A percentile compares a stretch with the other conserved stretches of the same genome.
phyloP scores from a whole-genome alignment of 1,140 invertebrate species.

The Eufriesea mexicana region DNA sequence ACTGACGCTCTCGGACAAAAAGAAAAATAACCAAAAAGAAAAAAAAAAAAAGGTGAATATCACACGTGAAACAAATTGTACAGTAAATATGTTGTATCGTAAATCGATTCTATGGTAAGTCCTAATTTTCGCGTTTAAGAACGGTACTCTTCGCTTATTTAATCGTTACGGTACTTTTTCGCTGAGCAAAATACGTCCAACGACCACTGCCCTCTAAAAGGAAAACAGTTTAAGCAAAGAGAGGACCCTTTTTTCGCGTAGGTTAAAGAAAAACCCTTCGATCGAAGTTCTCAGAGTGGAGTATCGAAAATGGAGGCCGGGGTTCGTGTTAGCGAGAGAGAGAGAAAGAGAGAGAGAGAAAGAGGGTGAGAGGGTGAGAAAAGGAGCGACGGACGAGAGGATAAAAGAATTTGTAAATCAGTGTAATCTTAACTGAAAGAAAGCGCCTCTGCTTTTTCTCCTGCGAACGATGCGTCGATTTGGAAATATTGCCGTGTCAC shows the following conservation, averaged over 20 bases:
- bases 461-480: slow-evolving; percentile 52
- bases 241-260: slow-evolving; percentile 25
- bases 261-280: background rate
- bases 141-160: slow-evolving; percentile 40
- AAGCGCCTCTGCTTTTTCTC: slow-evolving; percentile 52
- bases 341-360: too few relatives aligned
- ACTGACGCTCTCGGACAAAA: slow-evolving; percentile 39
- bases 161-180: slow-evolving; percentile 43
- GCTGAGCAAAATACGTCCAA: slow-evolving; percentile 62
- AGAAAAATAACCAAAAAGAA: background rate
- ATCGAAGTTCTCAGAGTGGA: background rate
- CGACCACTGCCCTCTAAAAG: slow-evolving; percentile 58
- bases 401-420: slow-evolving; percentile 33
- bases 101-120: slow-evolving; percentile 26
- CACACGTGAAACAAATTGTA: background rate
- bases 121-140: slow-evolving; percentile 38
- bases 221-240: slow-evolving; percentile 27
- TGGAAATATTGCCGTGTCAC: slow-evolving; percentile 75
- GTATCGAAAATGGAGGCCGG: background rate
- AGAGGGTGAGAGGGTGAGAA: background rate
- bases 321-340: background rate
- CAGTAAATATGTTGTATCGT: slow-evolving; percentile 27
- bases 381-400: background rate
- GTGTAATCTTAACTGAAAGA: slow-evolving; percentile 58
- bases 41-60: background rate